Evolutionary conservation across 2,797 vertebrate species (phyloP).

Genomic region (Tamandua tetradactyla): DNA sequence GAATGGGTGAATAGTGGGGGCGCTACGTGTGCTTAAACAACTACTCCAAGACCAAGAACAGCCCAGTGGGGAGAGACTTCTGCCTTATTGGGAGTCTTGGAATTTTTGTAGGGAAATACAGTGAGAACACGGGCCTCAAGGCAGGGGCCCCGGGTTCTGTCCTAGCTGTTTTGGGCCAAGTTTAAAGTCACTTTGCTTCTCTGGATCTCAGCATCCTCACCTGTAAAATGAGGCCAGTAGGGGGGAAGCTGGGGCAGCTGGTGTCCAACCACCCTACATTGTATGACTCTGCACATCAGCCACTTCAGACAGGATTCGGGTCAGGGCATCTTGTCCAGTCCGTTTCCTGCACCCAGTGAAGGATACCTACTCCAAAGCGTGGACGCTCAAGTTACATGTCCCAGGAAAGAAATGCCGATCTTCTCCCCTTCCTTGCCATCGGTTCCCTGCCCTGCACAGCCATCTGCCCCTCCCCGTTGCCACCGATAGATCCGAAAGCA

Average conservation of each 20-base stretch:
- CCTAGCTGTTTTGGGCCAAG: background rate
- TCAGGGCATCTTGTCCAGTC: rapidly evolving
- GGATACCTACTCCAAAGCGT: rapidly evolving
- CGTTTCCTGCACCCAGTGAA: rapidly evolving
- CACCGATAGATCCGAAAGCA: background rate
- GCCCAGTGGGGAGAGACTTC: background rate
- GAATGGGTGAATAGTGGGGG: rapidly evolving
- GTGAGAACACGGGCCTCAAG: background rate
- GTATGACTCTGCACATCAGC: rapidly evolving
- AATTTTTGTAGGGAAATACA: rapidly evolving
- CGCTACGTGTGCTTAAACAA: rapidly evolving
- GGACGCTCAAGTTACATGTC: background rate
- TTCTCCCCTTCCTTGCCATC: background rate
- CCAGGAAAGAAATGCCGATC: background rate
- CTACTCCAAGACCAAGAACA: background rate
- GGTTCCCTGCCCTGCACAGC: background rate
- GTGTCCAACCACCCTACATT: rapidly evolving
- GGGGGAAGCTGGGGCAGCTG: background rate
- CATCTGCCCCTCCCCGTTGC: rapidly evolving
- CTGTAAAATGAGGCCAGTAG: background rate
- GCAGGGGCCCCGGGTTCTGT: background rate
- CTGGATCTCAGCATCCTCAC: background rate
- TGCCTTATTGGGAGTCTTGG: background rate
- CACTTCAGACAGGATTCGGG: background rate
- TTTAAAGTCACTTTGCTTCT: background rate